Conservation (phyloP, 2,888 invertebrate species). For the Endomychus coccineus region DNA sequence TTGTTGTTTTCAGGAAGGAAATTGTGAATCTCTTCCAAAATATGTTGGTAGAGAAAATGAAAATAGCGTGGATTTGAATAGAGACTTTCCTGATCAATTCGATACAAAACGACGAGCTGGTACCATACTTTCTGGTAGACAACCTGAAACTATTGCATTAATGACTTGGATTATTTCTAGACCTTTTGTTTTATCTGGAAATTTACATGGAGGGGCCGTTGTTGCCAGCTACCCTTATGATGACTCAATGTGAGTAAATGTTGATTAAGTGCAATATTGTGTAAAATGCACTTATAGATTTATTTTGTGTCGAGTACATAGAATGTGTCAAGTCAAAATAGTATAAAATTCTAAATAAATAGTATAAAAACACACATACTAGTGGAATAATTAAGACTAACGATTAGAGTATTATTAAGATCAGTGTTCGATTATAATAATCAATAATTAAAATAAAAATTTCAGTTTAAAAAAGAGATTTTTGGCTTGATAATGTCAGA, state of each 20-base stretch:
- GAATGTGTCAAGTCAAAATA: too few species aligned
- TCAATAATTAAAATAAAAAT: too few species aligned
- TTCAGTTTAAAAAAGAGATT: too few species aligned
- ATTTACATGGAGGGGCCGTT: slow-evolving; percentile 92
- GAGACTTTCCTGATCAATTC: slow-evolving; percentile 90
- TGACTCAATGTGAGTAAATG: slow-evolving; percentile 58
- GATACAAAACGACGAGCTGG: slow-evolving; percentile 29
- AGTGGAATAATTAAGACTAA: too few species aligned
- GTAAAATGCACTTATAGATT: too few species aligned
- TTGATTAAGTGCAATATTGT: too few species aligned
- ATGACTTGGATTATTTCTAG: slow-evolving; percentile 82
- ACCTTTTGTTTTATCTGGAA: slow-evolving; percentile 89
- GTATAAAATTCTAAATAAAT: too few species aligned
- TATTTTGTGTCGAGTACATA: too few species aligned
- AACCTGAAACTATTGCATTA: slow-evolving; percentile 82
- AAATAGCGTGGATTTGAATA: slow-evolving; percentile 74
- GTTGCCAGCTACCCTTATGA: slow-evolving; percentile 98
- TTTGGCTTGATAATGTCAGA: too few species aligned
- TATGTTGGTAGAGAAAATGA: slow-evolving; percentile 76
- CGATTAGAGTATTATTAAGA: too few species aligned
- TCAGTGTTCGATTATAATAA: too few species aligned
- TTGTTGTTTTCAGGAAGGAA: slow-evolving; percentile 59
- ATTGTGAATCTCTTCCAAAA: slow-evolving; percentile 60
- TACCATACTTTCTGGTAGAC: slow-evolving; percentile 53
- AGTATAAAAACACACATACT: too few species aligned